Percentiles rank a stretch among this genome's conserved stretches.
Conservation (phyloP, 2,113 vertebrate species). For the Raphicerus campestris region DNA sequence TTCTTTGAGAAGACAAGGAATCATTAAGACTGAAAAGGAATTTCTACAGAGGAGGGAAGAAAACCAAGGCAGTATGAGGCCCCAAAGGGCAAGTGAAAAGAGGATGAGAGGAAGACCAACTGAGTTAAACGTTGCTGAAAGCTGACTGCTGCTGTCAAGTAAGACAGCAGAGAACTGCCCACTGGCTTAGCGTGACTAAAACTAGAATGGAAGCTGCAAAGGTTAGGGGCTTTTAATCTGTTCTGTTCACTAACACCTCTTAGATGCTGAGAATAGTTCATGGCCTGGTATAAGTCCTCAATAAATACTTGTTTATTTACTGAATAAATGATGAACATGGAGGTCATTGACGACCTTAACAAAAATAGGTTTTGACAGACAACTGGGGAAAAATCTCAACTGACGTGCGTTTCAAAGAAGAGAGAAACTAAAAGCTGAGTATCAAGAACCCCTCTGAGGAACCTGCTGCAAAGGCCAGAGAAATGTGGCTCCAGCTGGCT, state of each 20-base stretch:
- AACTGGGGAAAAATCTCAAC: neutral
- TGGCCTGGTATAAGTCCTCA: neutral
- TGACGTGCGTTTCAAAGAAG: neutral
- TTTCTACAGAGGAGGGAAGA: neutral
- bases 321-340: neutral
- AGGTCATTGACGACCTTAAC: neutral
- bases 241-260: slow-evolving; percentile 3
- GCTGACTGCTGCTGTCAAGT: neutral
- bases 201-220: neutral
- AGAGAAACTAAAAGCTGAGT: neutral
- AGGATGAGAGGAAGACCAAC: neutral
- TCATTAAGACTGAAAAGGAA: neutral
- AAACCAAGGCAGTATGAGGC: neutral
- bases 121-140: neutral
- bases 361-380: neutral
- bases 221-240: neutral
- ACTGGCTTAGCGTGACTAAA: neutral
- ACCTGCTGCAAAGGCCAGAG: neutral
- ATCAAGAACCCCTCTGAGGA: neutral
- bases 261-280: neutral
- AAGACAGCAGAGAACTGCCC: neutral
- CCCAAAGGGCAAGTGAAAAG: neutral
- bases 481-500: neutral
- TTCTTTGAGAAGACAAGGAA: neutral
- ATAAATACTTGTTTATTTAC: neutral